Conservation (phyloP, 2,797 vertebrate species). For the Neomorphus geoffroyi region DNA sequence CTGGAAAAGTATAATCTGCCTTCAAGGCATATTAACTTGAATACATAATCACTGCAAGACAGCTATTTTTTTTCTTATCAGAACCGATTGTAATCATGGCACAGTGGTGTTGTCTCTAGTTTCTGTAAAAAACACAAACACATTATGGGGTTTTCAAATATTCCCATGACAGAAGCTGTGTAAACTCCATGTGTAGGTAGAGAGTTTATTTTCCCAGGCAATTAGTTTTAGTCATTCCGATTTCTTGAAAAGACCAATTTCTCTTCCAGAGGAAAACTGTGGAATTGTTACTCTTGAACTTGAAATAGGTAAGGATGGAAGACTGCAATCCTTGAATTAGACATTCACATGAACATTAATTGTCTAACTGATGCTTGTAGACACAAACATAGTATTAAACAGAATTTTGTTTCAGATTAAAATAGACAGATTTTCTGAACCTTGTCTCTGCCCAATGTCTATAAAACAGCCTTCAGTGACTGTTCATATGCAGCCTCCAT, state of each 20-base stretch:
- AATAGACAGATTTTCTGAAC: not conserved
- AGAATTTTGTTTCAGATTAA: not conserved
- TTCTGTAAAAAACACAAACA: too few species aligned
- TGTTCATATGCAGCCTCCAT: not conserved
- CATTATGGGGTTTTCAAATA: too few species aligned
- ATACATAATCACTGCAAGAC: too few species aligned
- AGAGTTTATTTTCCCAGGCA: not conserved
- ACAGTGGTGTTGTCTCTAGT: too few species aligned
- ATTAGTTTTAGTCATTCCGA: not conserved
- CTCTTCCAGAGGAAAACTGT: not conserved
- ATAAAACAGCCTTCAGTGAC: not conserved
- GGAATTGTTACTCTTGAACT: not conserved
- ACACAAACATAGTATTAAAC: not conserved
- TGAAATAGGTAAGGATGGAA: not conserved
- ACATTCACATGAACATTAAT: not conserved
- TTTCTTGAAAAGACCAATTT: not conserved
- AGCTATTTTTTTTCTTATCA: too few species aligned
- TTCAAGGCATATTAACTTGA: too few species aligned
- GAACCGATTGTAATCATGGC: too few species aligned
- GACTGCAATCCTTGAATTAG: not conserved
- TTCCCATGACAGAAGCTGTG: too few species aligned
- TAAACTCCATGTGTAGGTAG: too few species aligned
- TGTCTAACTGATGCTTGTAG: not conserved
- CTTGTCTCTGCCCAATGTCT: rapidly evolving
- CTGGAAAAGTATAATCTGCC: not conserved